Percentiles rank a stretch among this genome's conserved stretches.
These are phyloP conservation scores for Noctilio leporinus DNA, from an alignment of 2,113 vertebrate genomes.

Conservation along the genomic window DNA sequence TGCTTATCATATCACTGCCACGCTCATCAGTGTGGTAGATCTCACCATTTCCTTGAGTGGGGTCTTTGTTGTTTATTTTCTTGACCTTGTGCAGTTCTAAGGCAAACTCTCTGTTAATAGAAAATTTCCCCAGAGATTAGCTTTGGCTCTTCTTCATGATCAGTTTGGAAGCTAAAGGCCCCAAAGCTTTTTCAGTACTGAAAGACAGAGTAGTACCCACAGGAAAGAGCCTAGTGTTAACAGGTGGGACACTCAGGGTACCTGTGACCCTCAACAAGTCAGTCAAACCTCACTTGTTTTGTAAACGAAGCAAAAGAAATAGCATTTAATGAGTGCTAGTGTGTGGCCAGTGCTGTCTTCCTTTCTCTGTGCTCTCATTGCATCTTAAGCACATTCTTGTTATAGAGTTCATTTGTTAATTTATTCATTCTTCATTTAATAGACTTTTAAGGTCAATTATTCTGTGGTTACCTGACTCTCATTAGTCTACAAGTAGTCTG, in stretches of 20 bases:
- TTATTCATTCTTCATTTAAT: not conserved
- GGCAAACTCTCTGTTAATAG: not conserved
- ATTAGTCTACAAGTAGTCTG: not conserved
- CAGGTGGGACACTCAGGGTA: not conserved
- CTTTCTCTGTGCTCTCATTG: not conserved
- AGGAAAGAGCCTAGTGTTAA: no score
- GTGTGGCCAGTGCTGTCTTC: no score
- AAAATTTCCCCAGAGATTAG: slow-evolving; percentile 26
- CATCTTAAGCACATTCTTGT: not conserved
- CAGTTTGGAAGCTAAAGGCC: slow-evolving; percentile 53
- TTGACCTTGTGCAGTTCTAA: slow-evolving; percentile 43
- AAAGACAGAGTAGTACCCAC: not conserved
- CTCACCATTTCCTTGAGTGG: slow-evolving; percentile 54
- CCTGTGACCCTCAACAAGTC: not conserved
- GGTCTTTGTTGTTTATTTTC: slow-evolving; percentile 46
- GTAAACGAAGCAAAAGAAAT: not conserved
- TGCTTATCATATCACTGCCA: not conserved
- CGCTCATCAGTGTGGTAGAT: slow-evolving; percentile 40
- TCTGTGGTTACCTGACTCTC: not conserved
- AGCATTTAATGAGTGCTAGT: not conserved
- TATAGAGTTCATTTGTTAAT: not conserved
- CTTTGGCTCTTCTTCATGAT: slow-evolving; percentile 41
- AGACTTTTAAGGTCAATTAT: not conserved
- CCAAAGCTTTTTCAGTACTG: not conserved
- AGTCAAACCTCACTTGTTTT: not conserved